Conservation (phyloP, 2,113 vertebrate genomes). For the Sula dactylatra region DNA sequence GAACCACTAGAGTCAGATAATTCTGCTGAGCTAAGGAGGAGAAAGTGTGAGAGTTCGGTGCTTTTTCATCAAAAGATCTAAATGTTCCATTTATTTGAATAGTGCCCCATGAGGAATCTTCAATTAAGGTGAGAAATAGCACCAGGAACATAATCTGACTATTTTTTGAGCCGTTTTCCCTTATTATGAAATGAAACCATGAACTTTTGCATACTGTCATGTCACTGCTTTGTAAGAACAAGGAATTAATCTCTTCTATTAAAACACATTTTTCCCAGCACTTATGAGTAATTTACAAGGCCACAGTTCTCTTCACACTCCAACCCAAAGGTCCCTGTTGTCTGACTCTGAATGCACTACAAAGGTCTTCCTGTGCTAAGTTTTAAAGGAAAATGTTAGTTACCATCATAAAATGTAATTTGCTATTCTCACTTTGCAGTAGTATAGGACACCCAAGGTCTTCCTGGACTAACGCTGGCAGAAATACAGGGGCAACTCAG, state of each 20-base stretch:
- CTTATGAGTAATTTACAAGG: constrained; percentile 1
- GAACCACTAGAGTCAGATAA: background rate
- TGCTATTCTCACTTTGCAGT: background rate
- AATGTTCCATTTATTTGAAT: background rate
- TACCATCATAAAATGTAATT: background rate
- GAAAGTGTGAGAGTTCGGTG: background rate
- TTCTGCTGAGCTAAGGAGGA: background rate
- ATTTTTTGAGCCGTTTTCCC: background rate
- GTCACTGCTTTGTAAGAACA: background rate
- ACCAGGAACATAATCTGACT: background rate
- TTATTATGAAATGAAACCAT: background rate
- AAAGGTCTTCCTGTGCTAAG: background rate
- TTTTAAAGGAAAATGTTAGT: background rate
- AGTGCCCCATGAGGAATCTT: background rate
- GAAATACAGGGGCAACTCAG: background rate
- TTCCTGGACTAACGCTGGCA: background rate
- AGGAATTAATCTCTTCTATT: background rate
- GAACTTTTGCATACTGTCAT: background rate
- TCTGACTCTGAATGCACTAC: background rate
- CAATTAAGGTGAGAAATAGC: background rate
- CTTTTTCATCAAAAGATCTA: background rate
- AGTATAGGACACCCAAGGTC: background rate
- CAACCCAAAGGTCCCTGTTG: background rate
- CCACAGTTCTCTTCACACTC: background rate
- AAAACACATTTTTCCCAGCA: background rate